Percentiles rank a stretch among this genome's conserved stretches.
phyloP scores from a whole-genome alignment of 2,888 invertebrate species.

The Eulithis prunata region DNA sequence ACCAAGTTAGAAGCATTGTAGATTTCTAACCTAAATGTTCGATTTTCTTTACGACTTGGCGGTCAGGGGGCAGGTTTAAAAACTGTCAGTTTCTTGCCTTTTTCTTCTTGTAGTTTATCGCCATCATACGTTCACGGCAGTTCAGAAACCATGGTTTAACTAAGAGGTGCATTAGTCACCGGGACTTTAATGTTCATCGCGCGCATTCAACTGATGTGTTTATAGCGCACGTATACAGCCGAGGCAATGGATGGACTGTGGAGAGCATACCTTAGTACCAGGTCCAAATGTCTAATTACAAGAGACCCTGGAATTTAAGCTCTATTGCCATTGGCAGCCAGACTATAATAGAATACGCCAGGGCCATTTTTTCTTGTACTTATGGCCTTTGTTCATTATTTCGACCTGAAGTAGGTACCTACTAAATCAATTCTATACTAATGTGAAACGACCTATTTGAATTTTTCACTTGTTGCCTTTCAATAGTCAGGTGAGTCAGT shows the following conservation, averaged over 20 bases:
- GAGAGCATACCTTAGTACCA: slow-evolving; percentile 6
- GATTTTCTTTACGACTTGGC: no score
- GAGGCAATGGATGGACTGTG: slow-evolving; percentile 16
- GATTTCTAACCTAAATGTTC: no score
- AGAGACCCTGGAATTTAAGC: neutral
- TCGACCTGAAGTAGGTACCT: no score
- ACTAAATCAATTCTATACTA: no score
- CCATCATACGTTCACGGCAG: neutral
- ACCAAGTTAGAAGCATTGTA: no score
- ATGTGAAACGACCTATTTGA: no score
- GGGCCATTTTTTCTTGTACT: no score
- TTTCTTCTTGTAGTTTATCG: neutral
- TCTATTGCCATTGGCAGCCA: no score
- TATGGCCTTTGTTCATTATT: no score
- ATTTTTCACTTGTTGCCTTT: no score
- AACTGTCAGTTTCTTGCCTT: neutral
- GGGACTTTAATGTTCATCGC: slow-evolving; percentile 32
- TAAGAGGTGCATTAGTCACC: slow-evolving; percentile 32
- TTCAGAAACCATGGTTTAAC: neutral
- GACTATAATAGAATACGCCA: neutral
- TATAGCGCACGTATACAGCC: slow-evolving; percentile 25
- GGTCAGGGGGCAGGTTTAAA: no score
- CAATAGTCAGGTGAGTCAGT: no score
- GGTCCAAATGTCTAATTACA: neutral
- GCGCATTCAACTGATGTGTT: slow-evolving; percentile 31